Evolutionary conservation across 2,888 invertebrate species (phyloP).

Genomic region (Catocala sponsa): DNA sequence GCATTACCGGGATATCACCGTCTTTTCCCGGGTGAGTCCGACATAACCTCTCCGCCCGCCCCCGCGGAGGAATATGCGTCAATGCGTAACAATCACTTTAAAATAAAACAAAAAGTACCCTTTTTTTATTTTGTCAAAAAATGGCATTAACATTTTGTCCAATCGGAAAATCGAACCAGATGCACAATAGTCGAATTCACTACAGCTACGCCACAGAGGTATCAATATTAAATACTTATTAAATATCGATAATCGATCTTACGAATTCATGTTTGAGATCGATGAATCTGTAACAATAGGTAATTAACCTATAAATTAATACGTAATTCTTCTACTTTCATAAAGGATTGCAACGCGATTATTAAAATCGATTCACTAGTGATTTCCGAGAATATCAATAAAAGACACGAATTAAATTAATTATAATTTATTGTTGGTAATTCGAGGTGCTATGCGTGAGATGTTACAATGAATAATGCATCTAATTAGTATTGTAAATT

Average conservation of each 20-base stretch:
- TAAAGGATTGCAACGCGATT: constrained; percentile 3
- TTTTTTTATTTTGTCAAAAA: no score
- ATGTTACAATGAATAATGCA: constrained; percentile 39
- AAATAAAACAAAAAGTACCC: no score
- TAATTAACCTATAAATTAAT: constrained; percentile 17
- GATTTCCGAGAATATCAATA: constrained; percentile 12
- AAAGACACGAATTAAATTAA: constrained; percentile 26
- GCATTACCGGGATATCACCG: no score
- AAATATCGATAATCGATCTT: background rate
- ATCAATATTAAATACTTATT: background rate
- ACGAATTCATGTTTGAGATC: background rate
- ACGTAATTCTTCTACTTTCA: constrained; percentile 6
- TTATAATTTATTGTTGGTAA: constrained; percentile 28
- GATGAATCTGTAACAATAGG: constrained; percentile 3
- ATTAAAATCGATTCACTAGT: background rate
- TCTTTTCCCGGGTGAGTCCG: no score
- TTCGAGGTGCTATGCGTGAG: constrained; percentile 34
- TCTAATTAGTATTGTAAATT: constrained; percentile 34
- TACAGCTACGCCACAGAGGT: no score
- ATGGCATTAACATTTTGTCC: no score
- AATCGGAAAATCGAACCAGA: no score
- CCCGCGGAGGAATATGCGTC: no score
- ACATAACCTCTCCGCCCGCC: no score
- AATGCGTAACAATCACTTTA: no score
- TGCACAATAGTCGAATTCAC: no score